Evolutionary conservation across 2,113 vertebrate species (phyloP).

Genomic region (Rhinichthys klamathensis): DNA sequence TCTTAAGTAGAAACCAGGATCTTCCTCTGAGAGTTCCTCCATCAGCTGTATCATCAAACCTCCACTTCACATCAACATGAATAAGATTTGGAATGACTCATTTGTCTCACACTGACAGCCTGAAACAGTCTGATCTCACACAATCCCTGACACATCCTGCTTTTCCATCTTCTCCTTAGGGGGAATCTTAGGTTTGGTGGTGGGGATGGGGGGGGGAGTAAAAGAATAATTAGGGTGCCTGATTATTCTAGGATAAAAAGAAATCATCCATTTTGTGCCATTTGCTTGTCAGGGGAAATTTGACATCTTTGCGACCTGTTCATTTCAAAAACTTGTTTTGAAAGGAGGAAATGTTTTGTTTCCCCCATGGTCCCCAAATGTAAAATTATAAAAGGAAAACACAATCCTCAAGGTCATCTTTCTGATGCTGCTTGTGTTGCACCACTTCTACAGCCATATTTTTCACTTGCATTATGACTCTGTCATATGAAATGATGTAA

Average conservation of each 20-base stretch:
- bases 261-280: slow-evolving; percentile 9
- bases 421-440: slow-evolving; percentile 18
- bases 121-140: slow-evolving; percentile 13
- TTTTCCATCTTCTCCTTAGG: background rate
- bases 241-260: slow-evolving; percentile 10
- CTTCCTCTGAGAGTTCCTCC: slow-evolving; percentile 20
- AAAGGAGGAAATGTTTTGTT: background rate
- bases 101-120: slow-evolving; percentile 46
- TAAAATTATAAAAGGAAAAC: slow-evolving; percentile 3
- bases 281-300: background rate
- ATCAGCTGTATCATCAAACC: slow-evolving; percentile 3
- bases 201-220: background rate
- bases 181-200: background rate
- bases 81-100: slow-evolving; percentile 5
- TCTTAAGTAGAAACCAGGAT: background rate
- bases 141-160: background rate
- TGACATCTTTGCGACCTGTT: background rate
- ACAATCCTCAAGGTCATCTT: background rate
- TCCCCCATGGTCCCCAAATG: background rate
- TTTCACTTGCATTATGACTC: slow-evolving; percentile 10
- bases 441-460: slow-evolving; percentile 19
- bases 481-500: slow-evolving; percentile 33
- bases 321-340: slow-evolving; percentile 1
- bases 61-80: slow-evolving; percentile 32
- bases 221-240: background rate